Percentiles rank a stretch among this genome's conserved stretches.
Evolutionary conservation across 2,888 invertebrate species (phyloP).

Genomic region (Tachystola acroxantha): DNA sequence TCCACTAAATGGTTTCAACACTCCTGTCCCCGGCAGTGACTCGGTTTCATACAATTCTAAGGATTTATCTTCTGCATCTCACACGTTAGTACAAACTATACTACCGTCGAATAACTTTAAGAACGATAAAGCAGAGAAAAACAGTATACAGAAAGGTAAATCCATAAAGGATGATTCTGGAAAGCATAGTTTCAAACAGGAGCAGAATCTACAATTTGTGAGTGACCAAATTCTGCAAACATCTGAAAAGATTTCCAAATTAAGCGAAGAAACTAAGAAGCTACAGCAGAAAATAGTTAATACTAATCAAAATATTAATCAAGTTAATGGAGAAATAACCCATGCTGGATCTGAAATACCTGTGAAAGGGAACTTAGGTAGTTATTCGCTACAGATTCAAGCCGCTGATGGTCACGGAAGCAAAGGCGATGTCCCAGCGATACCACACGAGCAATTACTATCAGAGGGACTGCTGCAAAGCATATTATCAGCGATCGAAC

Average conservation of each 20-base stretch:
- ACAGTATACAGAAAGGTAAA: slow-evolving; percentile 45
- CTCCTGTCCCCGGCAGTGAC: slow-evolving; percentile 37
- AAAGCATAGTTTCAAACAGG: slow-evolving; percentile 43
- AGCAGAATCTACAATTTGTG: slow-evolving; percentile 41
- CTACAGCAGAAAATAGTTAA: slow-evolving; percentile 59
- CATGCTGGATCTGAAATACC: slow-evolving; percentile 47
- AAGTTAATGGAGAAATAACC: slow-evolving; percentile 25
- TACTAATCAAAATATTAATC: slow-evolving; percentile 42
- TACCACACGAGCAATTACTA: slow-evolving; percentile 86
- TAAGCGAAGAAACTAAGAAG: slow-evolving; percentile 59
- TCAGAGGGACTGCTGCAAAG: slow-evolving; percentile 89
- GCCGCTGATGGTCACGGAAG: slow-evolving; percentile 76
- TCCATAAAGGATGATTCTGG: slow-evolving; percentile 37
- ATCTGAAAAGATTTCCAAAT: slow-evolving; percentile 55
- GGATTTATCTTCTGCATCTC: slow-evolving; percentile 51
- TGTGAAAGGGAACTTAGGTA: slow-evolving; percentile 77
- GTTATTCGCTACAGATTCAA: slow-evolving; percentile 88
- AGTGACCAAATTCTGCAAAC: slow-evolving; percentile 61
- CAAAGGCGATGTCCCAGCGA: slow-evolving; percentile 61
- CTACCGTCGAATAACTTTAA: slow-evolving; percentile 41
- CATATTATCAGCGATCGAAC: slow-evolving; percentile 89
- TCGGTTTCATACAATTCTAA: slow-evolving; percentile 44
- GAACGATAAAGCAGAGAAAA: slow-evolving; percentile 33
- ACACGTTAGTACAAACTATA: slow-evolving; percentile 46
- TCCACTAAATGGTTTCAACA: slow-evolving; percentile 40